Conservation (phyloP, 64 coral and sea anemone genomes). For the Trachythela sp. region DNA sequence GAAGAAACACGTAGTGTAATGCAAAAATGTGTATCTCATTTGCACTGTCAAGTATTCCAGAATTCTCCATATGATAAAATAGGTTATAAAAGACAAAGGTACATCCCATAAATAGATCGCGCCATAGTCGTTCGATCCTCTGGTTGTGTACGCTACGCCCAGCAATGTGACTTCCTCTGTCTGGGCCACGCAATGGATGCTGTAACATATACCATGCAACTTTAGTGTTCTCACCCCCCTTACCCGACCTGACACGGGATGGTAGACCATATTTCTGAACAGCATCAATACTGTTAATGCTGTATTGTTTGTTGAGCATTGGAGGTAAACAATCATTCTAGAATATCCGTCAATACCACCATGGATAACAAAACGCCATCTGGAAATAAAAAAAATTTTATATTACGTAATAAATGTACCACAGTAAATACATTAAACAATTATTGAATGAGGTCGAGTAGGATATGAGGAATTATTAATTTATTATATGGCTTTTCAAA, state of each 20-base stretch:
- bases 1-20: constrained; percentile 42
- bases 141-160: constrained; percentile 49
- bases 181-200: constrained; percentile 45
- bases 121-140: constrained; percentile 35
- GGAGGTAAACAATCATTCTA: constrained; percentile 45
- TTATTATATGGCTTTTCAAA: no score
- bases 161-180: constrained; percentile 37
- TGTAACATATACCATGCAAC: constrained; percentile 50
- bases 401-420: no score
- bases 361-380: background rate
- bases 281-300: constrained; percentile 36
- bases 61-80: constrained; percentile 48
- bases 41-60: constrained; percentile 39
- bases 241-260: constrained; percentile 39
- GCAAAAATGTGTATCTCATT: constrained; percentile 46
- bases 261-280: constrained; percentile 38
- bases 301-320: constrained; percentile 43
- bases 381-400: background rate
- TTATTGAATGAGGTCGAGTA: no score
- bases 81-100: constrained; percentile 48
- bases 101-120: constrained; percentile 48
- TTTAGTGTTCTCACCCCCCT: constrained; percentile 42
- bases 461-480: no score
- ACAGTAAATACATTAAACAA: no score
- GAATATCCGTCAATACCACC: constrained; percentile 40